Base-by-base conservation (phyloP, 2,888 invertebrate species). In the Scaptomyza cyrtandrae region DNA sequence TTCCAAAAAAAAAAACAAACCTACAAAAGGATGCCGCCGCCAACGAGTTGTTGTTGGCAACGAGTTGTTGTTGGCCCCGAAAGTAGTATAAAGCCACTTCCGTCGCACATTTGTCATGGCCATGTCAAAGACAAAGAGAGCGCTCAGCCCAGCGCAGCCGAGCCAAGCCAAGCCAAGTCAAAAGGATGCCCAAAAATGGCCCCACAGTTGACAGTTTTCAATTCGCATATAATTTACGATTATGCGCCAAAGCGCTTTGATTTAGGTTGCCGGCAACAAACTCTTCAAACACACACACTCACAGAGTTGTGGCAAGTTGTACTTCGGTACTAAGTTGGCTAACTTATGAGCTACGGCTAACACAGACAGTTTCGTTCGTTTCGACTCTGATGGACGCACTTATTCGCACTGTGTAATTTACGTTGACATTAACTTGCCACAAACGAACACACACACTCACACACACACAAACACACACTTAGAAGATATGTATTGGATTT, bases 81-180 rank as follows among this genome's bases (percentile, higher is more conserved):
- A 49, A 33, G 3, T 10, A 33, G 3, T 10, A 31, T 54, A 14
- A 27, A 29, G 50, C 39, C 71, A 62, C 85, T 81, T 78, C 79
- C 85, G 82, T 85, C 75, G 86, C 86, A 69, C 84, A 84, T 85
- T 84, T 84, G 84, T 84, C 84, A 81, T 81, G 70, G 58, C 62
- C 69, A 77, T 78, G 81, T 81, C 81, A 84, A 9, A 31, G 33
- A 50, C 37, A 41, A 41, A 41, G 41, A 41, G 41, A 16, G 14
- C 16, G 41, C 41, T n/a, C 7, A 14, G 14, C 39, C n/a, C 1
- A 24, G 39, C 39, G n/a, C n/a, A n/a, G n/a, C 39, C n/a, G 3
- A 24, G 39, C 39, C 39, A 9, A 14, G 41, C 39, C n/a, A 24
- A 24, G 39, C 39, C 39, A 9, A 14, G 41, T 4, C 45, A n/a